Conservation (phyloP, 2,888 invertebrate genomes). For the Nezara viridula region DNA sequence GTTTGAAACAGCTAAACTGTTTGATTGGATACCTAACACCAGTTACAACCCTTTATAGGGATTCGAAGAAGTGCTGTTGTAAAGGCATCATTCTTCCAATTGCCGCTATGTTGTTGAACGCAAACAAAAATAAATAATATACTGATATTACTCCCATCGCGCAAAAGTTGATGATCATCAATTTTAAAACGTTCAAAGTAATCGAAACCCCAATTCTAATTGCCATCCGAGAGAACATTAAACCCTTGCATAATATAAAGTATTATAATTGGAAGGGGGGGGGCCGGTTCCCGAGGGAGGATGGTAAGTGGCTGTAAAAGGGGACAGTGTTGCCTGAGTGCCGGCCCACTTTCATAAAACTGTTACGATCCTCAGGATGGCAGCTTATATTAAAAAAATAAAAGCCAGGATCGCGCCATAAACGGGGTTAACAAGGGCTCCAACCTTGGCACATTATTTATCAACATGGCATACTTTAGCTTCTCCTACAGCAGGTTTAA, state of each 20-base stretch:
- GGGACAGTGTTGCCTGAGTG: slow-evolving; percentile 30
- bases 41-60: no score
- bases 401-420: slow-evolving; percentile 47
- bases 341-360: slow-evolving; percentile 53
- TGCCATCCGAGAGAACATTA: neutral
- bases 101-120: neutral
- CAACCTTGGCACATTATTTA: slow-evolving; percentile 54
- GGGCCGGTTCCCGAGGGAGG: neutral
- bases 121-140: neutral
- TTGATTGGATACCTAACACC: no score
- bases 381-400: slow-evolving; percentile 56
- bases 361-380: slow-evolving; percentile 54
- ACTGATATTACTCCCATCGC: neutral
- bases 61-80: neutral
- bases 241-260: slow-evolving; percentile 30
- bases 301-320: slow-evolving; percentile 40
- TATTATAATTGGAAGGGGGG: slow-evolving; percentile 32
- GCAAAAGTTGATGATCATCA: neutral
- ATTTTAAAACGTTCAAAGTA: neutral
- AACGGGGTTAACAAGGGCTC: slow-evolving; percentile 49
- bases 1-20: no score
- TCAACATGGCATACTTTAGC: neutral
- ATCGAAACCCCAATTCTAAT: slow-evolving; percentile 33
- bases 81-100: neutral
- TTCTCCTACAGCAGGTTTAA: neutral